Evolutionary conservation across 2,797 vertebrate genomes (phyloP).

Genomic region (Halcyon smyrnensis): DNA sequence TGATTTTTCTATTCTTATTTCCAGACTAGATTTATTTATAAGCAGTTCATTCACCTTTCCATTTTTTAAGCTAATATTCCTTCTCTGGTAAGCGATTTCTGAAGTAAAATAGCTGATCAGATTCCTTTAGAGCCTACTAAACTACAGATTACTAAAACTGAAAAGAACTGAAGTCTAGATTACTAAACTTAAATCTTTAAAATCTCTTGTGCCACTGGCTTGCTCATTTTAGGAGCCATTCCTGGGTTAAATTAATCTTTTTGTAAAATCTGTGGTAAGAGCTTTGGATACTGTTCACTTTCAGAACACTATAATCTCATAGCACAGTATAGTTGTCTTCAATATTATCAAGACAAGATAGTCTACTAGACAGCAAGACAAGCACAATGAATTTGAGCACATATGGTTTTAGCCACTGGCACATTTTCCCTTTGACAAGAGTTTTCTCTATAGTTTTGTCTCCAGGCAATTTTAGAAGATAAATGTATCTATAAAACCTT

Average conservation of each 20-base stretch:
- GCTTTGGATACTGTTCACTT: background rate
- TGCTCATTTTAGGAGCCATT: background rate
- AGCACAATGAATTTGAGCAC: background rate
- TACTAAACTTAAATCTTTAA: background rate
- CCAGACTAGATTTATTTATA: background rate
- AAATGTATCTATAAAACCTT: background rate
- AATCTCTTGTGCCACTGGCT: background rate
- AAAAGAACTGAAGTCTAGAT: background rate
- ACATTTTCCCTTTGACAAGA: background rate
- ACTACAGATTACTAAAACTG: background rate
- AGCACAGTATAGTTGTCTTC: background rate
- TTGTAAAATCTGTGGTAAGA: background rate
- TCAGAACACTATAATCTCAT: background rate
- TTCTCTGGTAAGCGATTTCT: background rate
- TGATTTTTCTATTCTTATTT: background rate
- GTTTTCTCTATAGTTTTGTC: background rate
- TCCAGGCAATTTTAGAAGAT: background rate
- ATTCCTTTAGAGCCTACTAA: background rate
- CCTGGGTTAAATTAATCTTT: background rate
- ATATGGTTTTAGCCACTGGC: background rate
- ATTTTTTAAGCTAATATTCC: background rate
- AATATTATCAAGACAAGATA: background rate
- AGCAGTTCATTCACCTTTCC: background rate
- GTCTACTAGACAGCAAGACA: background rate
- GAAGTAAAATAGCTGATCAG: background rate